phyloP scores from a whole-genome alignment of 2,113 vertebrate species.

The Cryptoleucopteryx plumbea region DNA sequence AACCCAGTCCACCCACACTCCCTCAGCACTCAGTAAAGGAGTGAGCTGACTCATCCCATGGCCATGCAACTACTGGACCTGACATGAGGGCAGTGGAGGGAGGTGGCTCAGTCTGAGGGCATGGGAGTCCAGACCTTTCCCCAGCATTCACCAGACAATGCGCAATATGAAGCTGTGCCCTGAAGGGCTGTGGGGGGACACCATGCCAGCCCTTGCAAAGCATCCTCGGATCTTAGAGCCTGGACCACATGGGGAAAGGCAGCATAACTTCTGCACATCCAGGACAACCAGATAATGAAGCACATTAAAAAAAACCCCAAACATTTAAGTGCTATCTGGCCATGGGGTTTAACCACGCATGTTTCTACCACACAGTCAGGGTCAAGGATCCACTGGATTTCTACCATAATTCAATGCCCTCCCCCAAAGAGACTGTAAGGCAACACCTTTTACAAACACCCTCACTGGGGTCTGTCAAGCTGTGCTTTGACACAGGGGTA shows the following conservation, averaged over 20 bases:
- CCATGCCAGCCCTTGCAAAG: neutral
- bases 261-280: neutral
- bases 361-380: neutral
- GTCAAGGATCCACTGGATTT: neutral
- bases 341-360: neutral
- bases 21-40: neutral
- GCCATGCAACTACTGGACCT: rapidly evolving
- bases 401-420: neutral
- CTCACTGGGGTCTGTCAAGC: neutral
- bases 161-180: neutral
- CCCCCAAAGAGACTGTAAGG: neutral
- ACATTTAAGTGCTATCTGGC: neutral
- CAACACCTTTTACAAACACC: neutral
- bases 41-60: neutral
- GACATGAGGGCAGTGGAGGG: rapidly evolving
- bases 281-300: neutral
- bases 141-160: neutral
- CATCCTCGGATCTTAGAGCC: neutral
- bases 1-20: neutral
- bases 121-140: neutral
- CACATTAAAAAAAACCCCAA: neutral
- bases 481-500: neutral
- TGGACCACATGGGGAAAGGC: neutral
- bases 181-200: neutral
- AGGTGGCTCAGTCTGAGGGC: rapidly evolving